Conservation (phyloP, 2,797 vertebrate species). For the Hypotaenidia philippensis region DNA sequence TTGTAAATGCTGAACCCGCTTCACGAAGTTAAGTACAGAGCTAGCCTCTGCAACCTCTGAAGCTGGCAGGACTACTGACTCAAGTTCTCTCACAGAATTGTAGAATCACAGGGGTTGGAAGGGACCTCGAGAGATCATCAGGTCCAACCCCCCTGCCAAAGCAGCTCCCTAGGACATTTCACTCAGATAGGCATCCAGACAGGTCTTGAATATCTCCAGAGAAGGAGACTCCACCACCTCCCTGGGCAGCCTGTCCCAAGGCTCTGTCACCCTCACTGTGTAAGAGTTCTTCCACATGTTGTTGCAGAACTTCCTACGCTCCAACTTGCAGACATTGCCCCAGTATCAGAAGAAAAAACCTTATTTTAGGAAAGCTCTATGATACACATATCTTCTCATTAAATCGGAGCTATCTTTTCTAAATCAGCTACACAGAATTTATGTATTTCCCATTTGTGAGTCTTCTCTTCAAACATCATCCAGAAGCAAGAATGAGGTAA, state of each 20-base stretch:
- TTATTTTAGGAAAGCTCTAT: not conserved
- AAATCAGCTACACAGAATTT: not conserved
- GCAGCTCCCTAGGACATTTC: too few species aligned
- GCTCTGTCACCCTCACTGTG: too few species aligned
- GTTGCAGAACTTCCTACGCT: too few species aligned
- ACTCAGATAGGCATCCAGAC: too few species aligned
- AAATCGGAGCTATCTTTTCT: not conserved
- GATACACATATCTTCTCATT: not conserved
- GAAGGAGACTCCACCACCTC: too few species aligned
- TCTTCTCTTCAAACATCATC: not conserved
- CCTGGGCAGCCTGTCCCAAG: too few species aligned
- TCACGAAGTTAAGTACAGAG: not conserved
- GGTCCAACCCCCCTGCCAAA: too few species aligned
- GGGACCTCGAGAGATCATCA: too few species aligned
- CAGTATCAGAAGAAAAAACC: not conserved
- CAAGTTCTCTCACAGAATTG: not conserved
- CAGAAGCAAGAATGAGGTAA: not conserved
- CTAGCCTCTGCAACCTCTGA: not conserved
- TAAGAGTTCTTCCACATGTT: too few species aligned
- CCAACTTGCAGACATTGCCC: too few species aligned
- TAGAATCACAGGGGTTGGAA: too few species aligned
- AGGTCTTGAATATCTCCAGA: too few species aligned
- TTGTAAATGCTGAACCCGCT: not conserved
- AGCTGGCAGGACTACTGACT: not conserved
- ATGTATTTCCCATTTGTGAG: not conserved